These are phyloP conservation scores for Propsilocerus akamusi DNA, from an alignment of 1,140 invertebrate genomes.

Conservation along the genomic window DNA sequence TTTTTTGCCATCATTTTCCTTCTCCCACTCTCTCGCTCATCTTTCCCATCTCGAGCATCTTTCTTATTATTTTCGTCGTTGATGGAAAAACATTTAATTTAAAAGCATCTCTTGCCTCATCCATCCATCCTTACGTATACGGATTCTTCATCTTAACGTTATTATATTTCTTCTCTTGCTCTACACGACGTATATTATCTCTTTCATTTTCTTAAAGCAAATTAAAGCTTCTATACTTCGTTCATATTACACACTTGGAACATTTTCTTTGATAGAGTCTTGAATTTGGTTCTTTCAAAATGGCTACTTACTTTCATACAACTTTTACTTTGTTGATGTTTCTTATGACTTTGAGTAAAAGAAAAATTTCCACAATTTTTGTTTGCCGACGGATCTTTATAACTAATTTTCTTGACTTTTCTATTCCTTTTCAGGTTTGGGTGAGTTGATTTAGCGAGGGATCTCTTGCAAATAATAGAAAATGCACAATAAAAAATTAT, in stretches of 20 bases:
- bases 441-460: not conserved
- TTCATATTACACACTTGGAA: not conserved
- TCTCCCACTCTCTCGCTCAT: not conserved
- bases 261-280: not conserved
- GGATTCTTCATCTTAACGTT: slow-evolving; percentile 2
- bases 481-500: slow-evolving; percentile 6
- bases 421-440: slow-evolving; percentile 16
- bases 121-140: slow-evolving; percentile 1
- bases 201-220: slow-evolving; percentile 2
- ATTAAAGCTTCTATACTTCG: not conserved
- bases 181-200: not conserved
- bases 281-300: too few species aligned
- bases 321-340: not conserved
- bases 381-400: not conserved
- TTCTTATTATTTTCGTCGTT: slow-evolving; percentile 4
- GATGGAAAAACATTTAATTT: slow-evolving; percentile 4
- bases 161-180: slow-evolving; percentile 4
- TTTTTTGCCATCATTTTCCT: too few species aligned
- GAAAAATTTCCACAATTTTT: not conserved
- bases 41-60: not conserved
- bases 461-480: slow-evolving; percentile 5
- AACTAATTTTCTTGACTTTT: not conserved
- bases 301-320: not conserved
- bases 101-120: slow-evolving; percentile 2
- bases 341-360: not conserved